phyloP scores from a whole-genome alignment of 2,797 vertebrate genomes.

The Aeoliscus strigatus region DNA sequence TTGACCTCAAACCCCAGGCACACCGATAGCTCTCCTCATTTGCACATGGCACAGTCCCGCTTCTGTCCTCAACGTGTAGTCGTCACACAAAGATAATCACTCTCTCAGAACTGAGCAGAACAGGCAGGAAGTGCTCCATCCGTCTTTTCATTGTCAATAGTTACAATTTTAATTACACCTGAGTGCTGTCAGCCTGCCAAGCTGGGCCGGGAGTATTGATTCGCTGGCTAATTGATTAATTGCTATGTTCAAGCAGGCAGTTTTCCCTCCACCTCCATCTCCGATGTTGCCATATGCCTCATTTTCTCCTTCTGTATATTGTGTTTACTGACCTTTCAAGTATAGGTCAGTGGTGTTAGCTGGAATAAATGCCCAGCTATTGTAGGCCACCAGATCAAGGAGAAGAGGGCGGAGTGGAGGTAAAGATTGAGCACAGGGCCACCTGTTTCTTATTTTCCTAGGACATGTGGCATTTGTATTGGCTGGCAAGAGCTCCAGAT shows the following conservation, averaged over 20 bases:
- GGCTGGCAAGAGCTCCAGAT: too few species aligned
- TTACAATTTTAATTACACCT: slow-evolving; percentile 82
- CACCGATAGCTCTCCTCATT: slow-evolving; percentile 12
- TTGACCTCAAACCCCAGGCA: slow-evolving; percentile 30
- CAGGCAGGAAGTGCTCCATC: slow-evolving; percentile 61
- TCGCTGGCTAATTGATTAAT: slow-evolving; percentile 77
- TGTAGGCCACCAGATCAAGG: slow-evolving; percentile 45
- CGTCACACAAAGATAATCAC: slow-evolving; percentile 36
- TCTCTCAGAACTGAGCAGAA: slow-evolving; percentile 32
- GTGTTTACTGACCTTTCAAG: slow-evolving; percentile 18
- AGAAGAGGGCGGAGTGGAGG: too few species aligned
- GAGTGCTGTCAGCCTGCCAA: slow-evolving; percentile 73
- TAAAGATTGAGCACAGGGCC: too few species aligned
- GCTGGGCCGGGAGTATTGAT: slow-evolving; percentile 66
- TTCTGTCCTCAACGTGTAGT: not conserved
- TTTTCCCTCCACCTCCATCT: slow-evolving; percentile 12
- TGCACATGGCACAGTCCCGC: not conserved
- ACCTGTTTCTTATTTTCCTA: too few species aligned
- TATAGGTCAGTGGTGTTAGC: too few species aligned
- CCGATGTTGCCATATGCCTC: slow-evolving; percentile 21
- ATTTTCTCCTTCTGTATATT: slow-evolving; percentile 11
- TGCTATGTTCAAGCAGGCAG: slow-evolving; percentile 56
- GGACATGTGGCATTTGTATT: too few species aligned
- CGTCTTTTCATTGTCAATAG: slow-evolving; percentile 77
- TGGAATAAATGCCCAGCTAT: too few species aligned